Percentiles rank a stretch among this genome's conserved stretches.
These are phyloP conservation scores for Apodemia mormo DNA, from an alignment of 2,888 invertebrate species.

Conservation along the genomic window DNA sequence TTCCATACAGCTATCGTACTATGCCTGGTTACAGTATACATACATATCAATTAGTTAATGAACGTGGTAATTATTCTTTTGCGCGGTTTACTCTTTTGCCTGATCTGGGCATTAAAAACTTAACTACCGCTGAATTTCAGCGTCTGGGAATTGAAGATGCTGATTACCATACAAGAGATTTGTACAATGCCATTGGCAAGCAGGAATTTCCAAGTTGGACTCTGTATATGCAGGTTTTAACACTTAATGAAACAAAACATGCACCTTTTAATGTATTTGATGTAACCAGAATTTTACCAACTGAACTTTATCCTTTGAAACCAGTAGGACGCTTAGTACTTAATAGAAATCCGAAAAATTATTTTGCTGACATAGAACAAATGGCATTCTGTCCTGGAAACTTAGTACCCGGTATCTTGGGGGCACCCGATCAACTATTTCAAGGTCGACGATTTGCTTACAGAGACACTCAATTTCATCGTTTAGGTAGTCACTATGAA, in stretches of 20 bases:
- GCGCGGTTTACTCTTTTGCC: slow-evolving; percentile 95
- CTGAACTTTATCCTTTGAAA: slow-evolving; percentile 87
- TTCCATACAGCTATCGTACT: slow-evolving; percentile 91
- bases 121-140: slow-evolving; percentile 82
- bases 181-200: slow-evolving; percentile 91
- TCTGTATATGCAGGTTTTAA: slow-evolving; percentile 91
- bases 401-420: slow-evolving; percentile 92
- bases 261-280: slow-evolving; percentile 94
- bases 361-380: slow-evolving; percentile 94
- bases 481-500: slow-evolving; percentile 93
- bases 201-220: slow-evolving; percentile 89
- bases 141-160: slow-evolving; percentile 87
- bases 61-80: slow-evolving; percentile 84
- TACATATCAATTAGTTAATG: slow-evolving; percentile 92
- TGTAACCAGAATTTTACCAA: slow-evolving; percentile 91
- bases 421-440: slow-evolving; percentile 94
- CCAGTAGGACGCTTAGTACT: slow-evolving; percentile 90
- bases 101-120: slow-evolving; percentile 90
- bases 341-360: slow-evolving; percentile 92
- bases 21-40: slow-evolving; percentile 96
- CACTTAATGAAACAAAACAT: slow-evolving; percentile 87
- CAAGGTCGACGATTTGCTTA: slow-evolving; percentile 91
- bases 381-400: slow-evolving; percentile 92
- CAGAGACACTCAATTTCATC: slow-evolving; percentile 88
- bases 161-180: slow-evolving; percentile 91